Conservation (phyloP, 2,888 invertebrate species). For the Brachypterus glaber region DNA sequence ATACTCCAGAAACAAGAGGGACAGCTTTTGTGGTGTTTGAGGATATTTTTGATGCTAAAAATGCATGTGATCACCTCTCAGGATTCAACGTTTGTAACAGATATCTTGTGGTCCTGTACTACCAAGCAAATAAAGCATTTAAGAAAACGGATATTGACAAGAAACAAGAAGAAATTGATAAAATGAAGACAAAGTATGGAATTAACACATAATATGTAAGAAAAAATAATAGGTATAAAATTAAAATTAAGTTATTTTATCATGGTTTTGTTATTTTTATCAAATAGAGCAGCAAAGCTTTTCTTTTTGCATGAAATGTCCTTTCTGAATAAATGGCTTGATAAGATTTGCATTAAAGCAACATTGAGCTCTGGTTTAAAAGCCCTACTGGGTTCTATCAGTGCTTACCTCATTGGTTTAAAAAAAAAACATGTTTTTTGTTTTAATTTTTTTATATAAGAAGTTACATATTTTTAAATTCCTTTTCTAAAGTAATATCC, state of each 20-base stretch:
- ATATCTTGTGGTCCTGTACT: slow-evolving; percentile 97
- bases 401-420: too few relatives aligned
- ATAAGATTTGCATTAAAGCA: too few relatives aligned
- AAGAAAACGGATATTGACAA: slow-evolving; percentile 92
- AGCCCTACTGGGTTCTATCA: too few relatives aligned
- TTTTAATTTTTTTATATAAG: too few relatives aligned
- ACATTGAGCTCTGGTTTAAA: too few relatives aligned
- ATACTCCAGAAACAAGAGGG: slow-evolving; percentile 94
- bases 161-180: slow-evolving; percentile 91
- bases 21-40: slow-evolving; percentile 99
- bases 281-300: too few relatives aligned
- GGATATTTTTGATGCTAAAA: slow-evolving; percentile 99
- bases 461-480: too few relatives aligned
- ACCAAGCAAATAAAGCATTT: slow-evolving; percentile 92
- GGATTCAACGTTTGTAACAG: slow-evolving; percentile 99
- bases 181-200: slow-evolving; percentile 91
- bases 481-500: too few relatives aligned
- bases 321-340: too few relatives aligned
- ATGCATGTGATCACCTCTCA: slow-evolving; percentile 97
- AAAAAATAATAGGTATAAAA: slow-evolving; percentile 16
- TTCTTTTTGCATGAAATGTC: too few relatives aligned
- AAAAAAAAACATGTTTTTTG: too few relatives aligned
- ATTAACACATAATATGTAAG: slow-evolving; percentile 40
- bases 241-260: not conserved
- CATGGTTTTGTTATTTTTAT: too few relatives aligned